Evolutionary conservation across 2,888 invertebrate genomes (phyloP).

Genomic region (Maniola hyperantus): DNA sequence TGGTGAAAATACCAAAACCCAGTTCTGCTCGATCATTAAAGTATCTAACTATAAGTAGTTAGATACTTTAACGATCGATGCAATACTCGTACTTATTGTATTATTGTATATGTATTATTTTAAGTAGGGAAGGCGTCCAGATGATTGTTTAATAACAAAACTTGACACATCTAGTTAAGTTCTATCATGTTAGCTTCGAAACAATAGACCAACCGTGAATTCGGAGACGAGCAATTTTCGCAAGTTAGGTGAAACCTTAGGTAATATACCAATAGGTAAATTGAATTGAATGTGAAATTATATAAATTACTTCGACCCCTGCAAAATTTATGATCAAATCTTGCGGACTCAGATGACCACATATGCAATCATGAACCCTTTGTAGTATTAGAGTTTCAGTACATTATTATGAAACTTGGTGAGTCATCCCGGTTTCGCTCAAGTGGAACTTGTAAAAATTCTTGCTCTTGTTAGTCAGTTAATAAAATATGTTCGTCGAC

Average conservation of each 20-base stretch:
- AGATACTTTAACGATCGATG: too few relatives aligned
- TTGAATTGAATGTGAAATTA: constrained; percentile 79
- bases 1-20: not conserved
- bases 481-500: too few relatives aligned
- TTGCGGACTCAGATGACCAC: constrained; percentile 37
- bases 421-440: too few relatives aligned
- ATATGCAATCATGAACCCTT: constrained; percentile 23
- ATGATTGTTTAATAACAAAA: not conserved
- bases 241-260: constrained; percentile 73
- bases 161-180: not conserved
- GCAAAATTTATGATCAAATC: constrained; percentile 61
- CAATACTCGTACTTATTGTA: too few relatives aligned
- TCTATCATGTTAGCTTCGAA: constrained; percentile 33
- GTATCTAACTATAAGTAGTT: not conserved
- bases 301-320: constrained; percentile 69
- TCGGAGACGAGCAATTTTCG: constrained; percentile 66
- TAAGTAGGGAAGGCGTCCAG: too few relatives aligned
- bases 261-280: constrained; percentile 75
- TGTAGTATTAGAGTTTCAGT: not conserved
- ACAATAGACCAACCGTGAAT: constrained; percentile 56
- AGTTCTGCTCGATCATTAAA: not conserved
- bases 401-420: not conserved
- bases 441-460: too few relatives aligned
- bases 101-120: too few relatives aligned
- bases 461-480: too few relatives aligned